Percentiles rank a stretch among this genome's conserved stretches.
Conservation (phyloP, 2,113 vertebrate species). For the Emydura subglobosa region DNA sequence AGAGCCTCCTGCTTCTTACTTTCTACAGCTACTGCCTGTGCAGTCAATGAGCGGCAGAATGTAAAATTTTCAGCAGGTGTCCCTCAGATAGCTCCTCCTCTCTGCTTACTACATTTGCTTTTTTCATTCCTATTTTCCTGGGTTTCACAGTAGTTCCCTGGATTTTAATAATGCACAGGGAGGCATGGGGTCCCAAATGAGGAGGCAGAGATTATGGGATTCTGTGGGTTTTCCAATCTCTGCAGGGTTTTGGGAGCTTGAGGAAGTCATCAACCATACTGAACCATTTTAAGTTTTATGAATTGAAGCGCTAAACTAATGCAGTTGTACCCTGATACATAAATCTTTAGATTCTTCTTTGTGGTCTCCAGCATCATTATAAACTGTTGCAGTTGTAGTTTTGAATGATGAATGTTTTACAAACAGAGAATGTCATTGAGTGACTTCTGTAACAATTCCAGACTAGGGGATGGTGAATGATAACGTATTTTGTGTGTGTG, state of each 20-base stretch:
- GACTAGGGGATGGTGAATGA: not conserved
- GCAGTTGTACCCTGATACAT: not conserved
- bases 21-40: too few species aligned
- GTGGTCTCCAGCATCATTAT: not conserved
- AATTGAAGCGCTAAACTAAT: not conserved
- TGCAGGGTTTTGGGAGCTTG: too few species aligned
- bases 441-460: not conserved
- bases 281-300: too few species aligned
- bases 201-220: not conserved
- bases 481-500: not conserved
- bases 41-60: too few species aligned
- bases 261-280: too few species aligned
- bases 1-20: too few species aligned
- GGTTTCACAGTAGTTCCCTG: not conserved
- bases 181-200: not conserved
- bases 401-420: not conserved
- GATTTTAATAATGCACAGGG: not conserved
- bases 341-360: not conserved
- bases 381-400: not conserved
- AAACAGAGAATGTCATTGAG: not conserved
- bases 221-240: not conserved
- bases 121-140: accelerated
- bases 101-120: too few species aligned
- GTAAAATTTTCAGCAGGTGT: too few species aligned
- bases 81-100: too few species aligned